Evolutionary conservation across 2,888 invertebrate species (phyloP), one percentile per base, ranked within the genome.

Genomic region (Clivina fossor): DNA sequence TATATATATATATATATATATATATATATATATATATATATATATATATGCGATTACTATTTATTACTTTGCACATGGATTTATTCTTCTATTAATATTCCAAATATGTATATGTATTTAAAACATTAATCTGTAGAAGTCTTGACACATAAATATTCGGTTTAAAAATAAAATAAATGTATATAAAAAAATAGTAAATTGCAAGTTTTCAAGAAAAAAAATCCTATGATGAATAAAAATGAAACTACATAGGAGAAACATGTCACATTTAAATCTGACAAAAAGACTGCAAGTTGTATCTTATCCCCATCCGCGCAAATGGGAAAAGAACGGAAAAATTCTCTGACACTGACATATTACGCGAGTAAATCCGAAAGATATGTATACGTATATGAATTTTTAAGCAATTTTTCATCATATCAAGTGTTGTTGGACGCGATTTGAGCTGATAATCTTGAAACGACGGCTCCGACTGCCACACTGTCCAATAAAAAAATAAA

Each of bases 1-100:
- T 53, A 53, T 43, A 53, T 53, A 53, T 53, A 44, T 53, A 53
- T 53, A 53, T 53, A 51, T 53, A 53, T 46, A 54, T 44, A 54
- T 33, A 44, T 54, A 54, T 43, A 33, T 44, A 54, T 32, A 44
- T 33, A 54, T 43, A 51, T 40, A 51, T 38, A 51, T 51, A 28
- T 38, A 50, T 50, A 15, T 40, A n/a, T n/a, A n/a, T n/a, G n/a
- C n/a, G n/a, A n/a, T n/a, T n/a, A n/a, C n/a, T n/a, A n/a, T n/a
- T n/a, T n/a, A n/a, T n/a, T n/a, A n/a, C n/a, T n/a, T n/a, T n/a
- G n/a, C n/a, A n/a, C n/a, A n/a, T n/a, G n/a, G n/a, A n/a, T n/a
- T n/a, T n/a, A n/a, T n/a, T n/a, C n/a, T n/a, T n/a, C n/a, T n/a
- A n/a, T n/a, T n/a, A n/a, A n/a, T n/a, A n/a, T n/a, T n/a, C n/a